A percentile compares a stretch with the other conserved stretches of the same genome.
Conservation (phyloP, 2,888 invertebrate genomes). For the Phyllotreta striolata region DNA sequence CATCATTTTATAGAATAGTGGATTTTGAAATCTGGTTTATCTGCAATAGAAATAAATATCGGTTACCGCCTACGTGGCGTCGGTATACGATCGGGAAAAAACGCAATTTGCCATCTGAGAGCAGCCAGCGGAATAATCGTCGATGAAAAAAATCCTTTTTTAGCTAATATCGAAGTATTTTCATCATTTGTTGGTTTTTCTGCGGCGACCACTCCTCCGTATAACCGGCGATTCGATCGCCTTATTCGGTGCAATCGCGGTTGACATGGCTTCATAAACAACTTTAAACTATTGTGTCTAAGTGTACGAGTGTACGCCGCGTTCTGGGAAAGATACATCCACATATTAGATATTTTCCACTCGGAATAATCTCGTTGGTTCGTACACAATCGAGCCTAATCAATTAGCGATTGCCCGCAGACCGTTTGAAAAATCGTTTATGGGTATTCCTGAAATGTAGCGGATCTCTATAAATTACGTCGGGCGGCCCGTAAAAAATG, state of each 20-base stretch:
- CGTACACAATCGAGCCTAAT: no score
- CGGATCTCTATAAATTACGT: conserved; percentile 4
- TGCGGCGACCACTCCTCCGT: conserved; percentile 3
- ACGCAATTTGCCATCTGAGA: conserved; percentile 4
- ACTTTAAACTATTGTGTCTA: conserved; percentile 4
- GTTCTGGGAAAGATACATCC: no score
- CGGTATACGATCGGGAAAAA: conserved; percentile 1
- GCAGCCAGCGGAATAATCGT: conserved; percentile 16
- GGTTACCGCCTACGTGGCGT: conserved; percentile 9
- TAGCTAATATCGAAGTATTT: conserved; percentile 11
- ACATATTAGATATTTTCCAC: no score
- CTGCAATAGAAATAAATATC: no score
- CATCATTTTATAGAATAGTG: no score
- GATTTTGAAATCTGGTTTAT: no score
- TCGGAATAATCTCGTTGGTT: no score
- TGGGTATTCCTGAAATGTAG: not conserved
- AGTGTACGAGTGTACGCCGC: no score
- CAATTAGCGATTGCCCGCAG: no score
- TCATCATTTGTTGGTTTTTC: conserved; percentile 23
- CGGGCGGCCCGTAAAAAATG: not conserved
- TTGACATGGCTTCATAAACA: conserved; percentile 8
- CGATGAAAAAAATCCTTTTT: conserved; percentile 26
- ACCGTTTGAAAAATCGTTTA: no score
- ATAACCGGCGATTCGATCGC: conserved; percentile 4
- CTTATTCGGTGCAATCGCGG: conserved; percentile 11